Conservation (phyloP, 2,797 vertebrate genomes). For the Varecia variegata region DNA sequence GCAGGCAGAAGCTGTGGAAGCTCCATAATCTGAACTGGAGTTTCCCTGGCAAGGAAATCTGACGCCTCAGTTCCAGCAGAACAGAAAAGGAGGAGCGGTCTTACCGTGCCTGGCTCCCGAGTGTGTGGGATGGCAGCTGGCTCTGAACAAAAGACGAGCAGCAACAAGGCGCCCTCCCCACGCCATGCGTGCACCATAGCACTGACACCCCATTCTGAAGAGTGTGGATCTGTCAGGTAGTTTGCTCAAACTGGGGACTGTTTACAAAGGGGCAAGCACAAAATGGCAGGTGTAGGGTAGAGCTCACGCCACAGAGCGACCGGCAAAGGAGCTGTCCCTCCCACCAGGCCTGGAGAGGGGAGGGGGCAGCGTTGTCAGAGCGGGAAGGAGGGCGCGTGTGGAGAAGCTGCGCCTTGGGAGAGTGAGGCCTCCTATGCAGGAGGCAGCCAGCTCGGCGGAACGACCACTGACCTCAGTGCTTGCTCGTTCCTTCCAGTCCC, state of each 20-base stretch:
- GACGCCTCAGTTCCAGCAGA: background rate
- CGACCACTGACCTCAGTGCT: no score
- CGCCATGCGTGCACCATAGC: fast-evolving
- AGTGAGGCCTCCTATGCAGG: fast-evolving
- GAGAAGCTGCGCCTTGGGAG: background rate
- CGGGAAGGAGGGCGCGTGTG: fast-evolving
- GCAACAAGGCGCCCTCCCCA: background rate
- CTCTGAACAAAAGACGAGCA: background rate
- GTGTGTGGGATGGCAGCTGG: background rate
- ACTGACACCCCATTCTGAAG: background rate
- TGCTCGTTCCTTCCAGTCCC: background rate
- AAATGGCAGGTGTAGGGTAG: background rate
- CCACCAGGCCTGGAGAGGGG: background rate
- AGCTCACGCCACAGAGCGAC: background rate
- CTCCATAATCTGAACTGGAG: background rate
- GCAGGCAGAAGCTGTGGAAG: background rate
- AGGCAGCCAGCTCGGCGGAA: background rate
- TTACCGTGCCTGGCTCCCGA: background rate
- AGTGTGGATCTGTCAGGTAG: background rate
- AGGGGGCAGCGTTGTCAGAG: background rate
- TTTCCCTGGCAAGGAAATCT: background rate
- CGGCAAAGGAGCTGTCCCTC: background rate
- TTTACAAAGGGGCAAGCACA: background rate
- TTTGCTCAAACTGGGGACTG: background rate
- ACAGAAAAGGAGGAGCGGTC: background rate